A percentile compares a stretch with the other conserved stretches of the same genome.
Evolutionary conservation across 2,797 vertebrate genomes (phyloP).

Genomic region (Furcifer pardalis): DNA sequence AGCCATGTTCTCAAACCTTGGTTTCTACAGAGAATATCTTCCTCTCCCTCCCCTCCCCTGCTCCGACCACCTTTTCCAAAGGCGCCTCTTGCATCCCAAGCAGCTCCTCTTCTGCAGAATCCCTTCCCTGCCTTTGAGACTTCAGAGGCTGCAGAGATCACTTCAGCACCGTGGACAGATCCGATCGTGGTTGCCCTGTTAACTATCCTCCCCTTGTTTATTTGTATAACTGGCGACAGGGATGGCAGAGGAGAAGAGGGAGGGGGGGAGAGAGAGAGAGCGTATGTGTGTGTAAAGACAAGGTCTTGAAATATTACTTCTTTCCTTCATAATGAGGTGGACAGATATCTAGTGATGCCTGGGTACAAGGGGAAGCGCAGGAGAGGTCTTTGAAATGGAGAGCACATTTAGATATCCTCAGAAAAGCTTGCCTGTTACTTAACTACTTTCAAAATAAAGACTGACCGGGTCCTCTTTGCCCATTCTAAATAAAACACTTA

Average conservation of each 20-base stretch:
- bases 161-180: constrained; percentile 69
- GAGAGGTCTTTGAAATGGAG: neutral
- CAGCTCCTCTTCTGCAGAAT: constrained; percentile 54
- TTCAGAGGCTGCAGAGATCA: constrained; percentile 52
- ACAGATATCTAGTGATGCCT: neutral
- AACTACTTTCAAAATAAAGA: neutral
- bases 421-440: neutral
- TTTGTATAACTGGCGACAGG: neutral
- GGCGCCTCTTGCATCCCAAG: constrained; percentile 61
- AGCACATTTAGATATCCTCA: too few relatives aligned
- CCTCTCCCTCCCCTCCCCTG: fast-evolving
- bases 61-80: constrained; percentile 9
- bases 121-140: constrained; percentile 39
- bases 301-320: constrained; percentile 23
- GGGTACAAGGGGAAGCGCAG: neutral
- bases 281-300: too few relatives aligned
- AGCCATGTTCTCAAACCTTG: constrained; percentile 20
- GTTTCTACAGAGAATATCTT: neutral
- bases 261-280: neutral
- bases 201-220: constrained; percentile 7
- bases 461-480: neutral
- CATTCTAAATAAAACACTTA: neutral
- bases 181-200: neutral
- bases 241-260: neutral
- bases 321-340: neutral